Base-by-base conservation (phyloP, 2,113 vertebrate species). In the Cyanoliseus patagonus region DNA sequence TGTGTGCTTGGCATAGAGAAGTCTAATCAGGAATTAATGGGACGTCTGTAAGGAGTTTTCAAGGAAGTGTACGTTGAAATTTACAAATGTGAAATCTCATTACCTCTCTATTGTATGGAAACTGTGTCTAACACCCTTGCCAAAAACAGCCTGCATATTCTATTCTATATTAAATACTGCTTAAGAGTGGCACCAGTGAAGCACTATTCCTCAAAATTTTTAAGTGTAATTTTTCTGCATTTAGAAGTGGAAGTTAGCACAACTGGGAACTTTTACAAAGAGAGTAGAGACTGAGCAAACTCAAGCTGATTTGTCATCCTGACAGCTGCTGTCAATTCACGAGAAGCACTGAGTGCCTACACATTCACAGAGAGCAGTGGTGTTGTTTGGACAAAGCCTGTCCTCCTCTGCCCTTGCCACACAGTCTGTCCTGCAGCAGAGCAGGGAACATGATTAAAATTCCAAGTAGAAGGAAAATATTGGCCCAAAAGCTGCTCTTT, bases 291-390 rank as follows among this genome's bases (percentile, higher is more conserved):
- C 13, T 70, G 22, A 72, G 72, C 10, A 67, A 55, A 44, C 9
- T 63, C 51, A 17, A 10, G 6, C 9, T 84, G 20, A n/a, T 53
- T 67, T 59, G 17, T 82, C 37, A 63, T 47, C 47, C 28, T 83
- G 67, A 41, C 33, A 85, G 66, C 51, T 68, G 57, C 55, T 72
- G 62, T 46, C 35, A 52, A 2, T 55, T 81, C 10, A 4, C n/a
- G 46, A 49, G 25, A 70, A 79, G 31, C 6, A 17, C 0, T 0
- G 19, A n/a, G 12, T 63, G 25, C 25, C 53, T n/a, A 9, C 0
- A 7, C 7, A 20, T 33, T 27, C 37, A 49, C 1, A 1, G n/a
- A 67, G 20, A 88, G 30, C 37, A 67, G 33, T 9, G 10, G 37
- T 47, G 44, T 90, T 69, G 30, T 9, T 13, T 52, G 41, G 53